These are phyloP conservation scores for Columba livia DNA, from an alignment of 2,113 vertebrate genomes.

Conservation along the genomic window DNA sequence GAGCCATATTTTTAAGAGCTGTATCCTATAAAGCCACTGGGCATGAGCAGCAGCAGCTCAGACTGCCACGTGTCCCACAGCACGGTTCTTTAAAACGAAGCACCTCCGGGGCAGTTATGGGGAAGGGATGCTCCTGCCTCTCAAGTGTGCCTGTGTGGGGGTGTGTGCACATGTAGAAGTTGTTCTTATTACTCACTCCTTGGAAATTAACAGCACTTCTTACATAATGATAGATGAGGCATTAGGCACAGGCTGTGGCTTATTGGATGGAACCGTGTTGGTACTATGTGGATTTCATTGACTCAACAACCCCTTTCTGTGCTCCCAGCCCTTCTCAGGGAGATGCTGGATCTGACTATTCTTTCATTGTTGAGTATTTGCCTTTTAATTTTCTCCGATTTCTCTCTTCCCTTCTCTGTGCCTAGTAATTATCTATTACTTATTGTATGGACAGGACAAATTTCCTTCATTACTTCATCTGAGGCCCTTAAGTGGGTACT, in stretches of 20 bases:
- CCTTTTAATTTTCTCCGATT: not conserved
- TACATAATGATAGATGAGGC: not conserved
- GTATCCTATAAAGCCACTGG: not conserved
- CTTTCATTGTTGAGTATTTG: not conserved
- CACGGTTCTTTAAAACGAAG: not conserved
- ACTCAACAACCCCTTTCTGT: not conserved
- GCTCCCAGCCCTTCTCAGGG: not conserved
- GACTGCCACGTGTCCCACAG: rapidly evolving
- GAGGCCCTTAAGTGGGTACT: not conserved
- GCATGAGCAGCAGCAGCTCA: not conserved
- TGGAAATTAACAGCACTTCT: not conserved
- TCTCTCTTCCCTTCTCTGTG: not conserved
- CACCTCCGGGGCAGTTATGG: not conserved
- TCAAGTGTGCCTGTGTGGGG: not conserved
- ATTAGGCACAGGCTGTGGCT: not conserved
- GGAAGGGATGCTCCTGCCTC: not conserved
- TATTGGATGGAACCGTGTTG: not conserved
- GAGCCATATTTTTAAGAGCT: not conserved
- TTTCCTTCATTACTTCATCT: not conserved
- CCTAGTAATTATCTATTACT: not conserved
- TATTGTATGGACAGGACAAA: not conserved
- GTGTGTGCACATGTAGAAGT: not conserved
- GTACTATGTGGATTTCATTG: rapidly evolving
- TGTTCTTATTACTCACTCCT: not conserved
- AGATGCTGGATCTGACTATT: not conserved